A percentile compares a stretch with the other conserved stretches of the same genome.
phyloP scores from a whole-genome alignment of 2,888 invertebrate species.

The Halocaridina rubra region DNA sequence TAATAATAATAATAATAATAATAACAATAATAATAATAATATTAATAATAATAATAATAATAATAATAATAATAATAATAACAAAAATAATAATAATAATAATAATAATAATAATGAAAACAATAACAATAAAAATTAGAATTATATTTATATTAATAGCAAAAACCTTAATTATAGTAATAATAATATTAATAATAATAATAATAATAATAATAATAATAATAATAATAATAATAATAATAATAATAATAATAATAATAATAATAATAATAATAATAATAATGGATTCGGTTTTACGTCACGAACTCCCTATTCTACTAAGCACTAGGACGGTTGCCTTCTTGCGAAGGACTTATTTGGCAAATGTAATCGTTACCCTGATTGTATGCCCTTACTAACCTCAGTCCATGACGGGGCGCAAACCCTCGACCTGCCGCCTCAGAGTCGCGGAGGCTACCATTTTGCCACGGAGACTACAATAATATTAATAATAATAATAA shows the following conservation, averaged over 20 bases:
- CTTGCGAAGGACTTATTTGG: too few relatives aligned
- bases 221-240: background rate
- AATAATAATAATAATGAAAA: slow-evolving; percentile 3
- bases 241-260: background rate
- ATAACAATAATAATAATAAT: slow-evolving; percentile 8
- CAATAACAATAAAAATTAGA: background rate
- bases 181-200: slow-evolving; percentile 3
- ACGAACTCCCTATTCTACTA: too few relatives aligned
- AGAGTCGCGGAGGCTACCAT: too few relatives aligned
- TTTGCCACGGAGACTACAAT: too few relatives aligned
- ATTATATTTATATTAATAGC: background rate
- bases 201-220: background rate
- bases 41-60: background rate
- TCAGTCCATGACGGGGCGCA: too few relatives aligned
- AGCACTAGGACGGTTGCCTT: too few relatives aligned
- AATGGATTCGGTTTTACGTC: background rate
- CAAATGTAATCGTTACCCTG: too few relatives aligned
- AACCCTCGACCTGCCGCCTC: too few relatives aligned
- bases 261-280: slow-evolving; percentile 1
- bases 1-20: background rate
- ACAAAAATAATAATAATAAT: background rate
- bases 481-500: background rate
- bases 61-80: background rate
- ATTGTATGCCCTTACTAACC: too few relatives aligned
- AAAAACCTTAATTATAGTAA: background rate